A percentile compares a stretch with the other conserved stretches of the same genome.
phyloP scores from a whole-genome alignment of 2,113 vertebrate genomes.

The Mionectes macconnelli region DNA sequence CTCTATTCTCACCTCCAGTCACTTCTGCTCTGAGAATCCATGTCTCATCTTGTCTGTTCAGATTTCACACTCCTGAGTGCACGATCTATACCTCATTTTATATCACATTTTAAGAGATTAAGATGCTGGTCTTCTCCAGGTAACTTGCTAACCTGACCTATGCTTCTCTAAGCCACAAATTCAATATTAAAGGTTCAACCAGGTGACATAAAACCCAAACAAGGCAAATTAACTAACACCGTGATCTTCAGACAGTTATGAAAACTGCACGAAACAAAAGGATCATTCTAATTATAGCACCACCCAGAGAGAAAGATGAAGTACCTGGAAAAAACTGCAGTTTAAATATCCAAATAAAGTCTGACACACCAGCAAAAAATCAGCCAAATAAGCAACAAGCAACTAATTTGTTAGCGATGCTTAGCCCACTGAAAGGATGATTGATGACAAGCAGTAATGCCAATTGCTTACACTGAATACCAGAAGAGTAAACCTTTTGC shows the following conservation, averaged over 20 bases:
- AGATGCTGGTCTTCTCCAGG: not conserved
- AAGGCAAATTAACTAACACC: not conserved
- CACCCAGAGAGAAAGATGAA: not conserved
- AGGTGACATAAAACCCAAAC: not conserved
- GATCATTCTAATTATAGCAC: not conserved
- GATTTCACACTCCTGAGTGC: not conserved
- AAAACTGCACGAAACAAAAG: not conserved
- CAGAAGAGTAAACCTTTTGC: not conserved
- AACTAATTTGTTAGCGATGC: not conserved
- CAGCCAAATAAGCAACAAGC: not conserved
- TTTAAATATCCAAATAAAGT: not conserved
- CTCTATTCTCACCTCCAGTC: not conserved
- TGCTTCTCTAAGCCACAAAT: not conserved
- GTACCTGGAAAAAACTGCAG: not conserved
- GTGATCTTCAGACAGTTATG: not conserved
- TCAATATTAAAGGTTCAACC: not conserved
- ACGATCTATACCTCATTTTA: not conserved
- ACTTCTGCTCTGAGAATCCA: not conserved
- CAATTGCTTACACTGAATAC: not conserved
- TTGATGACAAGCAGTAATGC: not conserved
- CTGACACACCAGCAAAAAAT: not conserved
- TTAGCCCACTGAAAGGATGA: not conserved
- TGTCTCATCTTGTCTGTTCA: not conserved
- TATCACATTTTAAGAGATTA: not conserved
- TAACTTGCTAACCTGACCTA: not conserved